Conservation (phyloP, 2,113 vertebrate species). For the Pelmatolapia mariae region DNA sequence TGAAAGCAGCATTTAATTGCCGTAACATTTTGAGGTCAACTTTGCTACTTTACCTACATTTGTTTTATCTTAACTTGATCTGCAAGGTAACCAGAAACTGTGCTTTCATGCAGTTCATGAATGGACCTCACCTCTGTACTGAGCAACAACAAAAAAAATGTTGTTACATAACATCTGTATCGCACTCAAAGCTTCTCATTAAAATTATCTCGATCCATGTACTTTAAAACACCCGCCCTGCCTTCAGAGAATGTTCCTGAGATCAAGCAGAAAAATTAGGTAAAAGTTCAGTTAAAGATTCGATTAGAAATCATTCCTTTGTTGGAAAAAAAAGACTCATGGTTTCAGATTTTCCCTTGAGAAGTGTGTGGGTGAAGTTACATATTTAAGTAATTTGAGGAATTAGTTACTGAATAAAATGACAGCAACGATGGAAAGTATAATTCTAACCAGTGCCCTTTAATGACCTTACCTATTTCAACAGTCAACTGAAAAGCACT, state of each 20-base stretch:
- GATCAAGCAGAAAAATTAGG: background rate
- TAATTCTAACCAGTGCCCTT: background rate
- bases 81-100: background rate
- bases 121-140: background rate
- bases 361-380: background rate
- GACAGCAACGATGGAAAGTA: background rate
- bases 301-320: accelerated
- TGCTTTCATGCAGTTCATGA: background rate
- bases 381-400: background rate
- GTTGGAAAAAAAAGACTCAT: no score
- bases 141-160: background rate
- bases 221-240: background rate
- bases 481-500: background rate
- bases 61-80: background rate
- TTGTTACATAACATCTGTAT: background rate
- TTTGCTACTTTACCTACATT: accelerated
- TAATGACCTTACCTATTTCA: background rate
- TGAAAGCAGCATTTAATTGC: background rate
- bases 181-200: accelerated
- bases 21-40: accelerated
- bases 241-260: background rate
- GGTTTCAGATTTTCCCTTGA: background rate
- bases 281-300: background rate
- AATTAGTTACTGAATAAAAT: background rate
- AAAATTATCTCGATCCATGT: accelerated